Percentiles rank a stretch among this genome's conserved stretches.
These are phyloP conservation scores for Prochilodus magdalenae DNA, from an alignment of 2,113 vertebrate genomes.

Conservation along the genomic window DNA sequence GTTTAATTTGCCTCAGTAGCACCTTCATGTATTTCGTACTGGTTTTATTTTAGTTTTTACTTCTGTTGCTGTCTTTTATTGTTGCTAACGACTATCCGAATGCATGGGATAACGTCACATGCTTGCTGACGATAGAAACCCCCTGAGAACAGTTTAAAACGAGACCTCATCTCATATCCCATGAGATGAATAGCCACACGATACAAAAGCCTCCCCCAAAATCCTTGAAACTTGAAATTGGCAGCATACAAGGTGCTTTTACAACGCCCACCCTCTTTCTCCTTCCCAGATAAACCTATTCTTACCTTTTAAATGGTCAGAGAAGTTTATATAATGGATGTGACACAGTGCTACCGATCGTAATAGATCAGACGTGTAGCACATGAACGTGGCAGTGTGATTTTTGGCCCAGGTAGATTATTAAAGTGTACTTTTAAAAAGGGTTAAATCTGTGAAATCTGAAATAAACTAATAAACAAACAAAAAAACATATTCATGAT, in stretches of 20 bases:
- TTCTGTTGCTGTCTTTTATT: constrained; percentile 82
- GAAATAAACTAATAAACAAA: too few relatives aligned
- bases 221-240: constrained; percentile 54
- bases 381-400: not conserved
- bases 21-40: constrained; percentile 90
- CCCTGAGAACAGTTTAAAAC: not conserved
- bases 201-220: constrained; percentile 74
- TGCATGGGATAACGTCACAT: constrained; percentile 99
- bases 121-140: constrained; percentile 87
- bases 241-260: constrained; percentile 67
- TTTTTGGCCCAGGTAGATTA: too few relatives aligned
- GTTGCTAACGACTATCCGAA: constrained; percentile 92
- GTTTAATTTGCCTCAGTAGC: constrained; percentile 87
- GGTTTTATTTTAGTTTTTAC: constrained; percentile 85
- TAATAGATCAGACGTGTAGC: constrained; percentile 9
- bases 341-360: constrained; percentile 32
- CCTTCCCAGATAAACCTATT: constrained; percentile 48
- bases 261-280: constrained; percentile 63
- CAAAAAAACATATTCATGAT: not conserved
- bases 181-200: constrained; percentile 86
- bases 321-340: constrained; percentile 35
- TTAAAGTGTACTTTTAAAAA: not conserved
- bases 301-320: constrained; percentile 14
- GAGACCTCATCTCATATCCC: constrained; percentile 81
- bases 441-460: not conserved